Evolutionary conservation across 1,140 invertebrate genomes (phyloP).

Genomic region (Coboldia fuscipes): DNA sequence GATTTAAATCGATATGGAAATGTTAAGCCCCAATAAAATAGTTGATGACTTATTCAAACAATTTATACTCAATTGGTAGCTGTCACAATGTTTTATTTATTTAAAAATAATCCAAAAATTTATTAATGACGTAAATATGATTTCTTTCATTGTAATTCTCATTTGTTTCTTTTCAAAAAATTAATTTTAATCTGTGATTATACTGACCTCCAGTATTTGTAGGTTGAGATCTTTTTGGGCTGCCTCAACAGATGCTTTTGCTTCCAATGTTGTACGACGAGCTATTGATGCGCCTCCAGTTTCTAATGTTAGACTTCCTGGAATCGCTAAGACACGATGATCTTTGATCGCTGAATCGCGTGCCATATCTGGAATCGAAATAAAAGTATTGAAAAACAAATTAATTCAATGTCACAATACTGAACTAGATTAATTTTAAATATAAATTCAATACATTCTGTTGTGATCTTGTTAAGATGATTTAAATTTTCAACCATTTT

Average conservation of each 20-base stretch:
- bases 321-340: neutral
- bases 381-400: no score
- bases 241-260: no score
- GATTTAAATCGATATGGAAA: no score
- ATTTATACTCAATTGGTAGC: neutral
- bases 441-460: no score
- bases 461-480: no score
- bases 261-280: no score
- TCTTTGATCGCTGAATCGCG: slow-evolving; percentile 1
- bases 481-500: no score
- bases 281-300: slow-evolving; percentile 1
- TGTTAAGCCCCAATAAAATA: no score
- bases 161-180: neutral
- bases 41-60: neutral
- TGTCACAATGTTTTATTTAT: neutral
- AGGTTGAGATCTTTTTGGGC: slow-evolving; percentile 3
- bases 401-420: no score
- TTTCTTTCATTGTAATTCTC: neutral
- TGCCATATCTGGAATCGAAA: slow-evolving; percentile 3
- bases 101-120: neutral
- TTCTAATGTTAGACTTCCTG: neutral
- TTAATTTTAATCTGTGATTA: neutral
- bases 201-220: slow-evolving; percentile 10
- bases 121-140: neutral
- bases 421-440: no score